phyloP scores from a whole-genome alignment of 2,113 vertebrate genomes.

The Phalacrocorax carbo region DNA sequence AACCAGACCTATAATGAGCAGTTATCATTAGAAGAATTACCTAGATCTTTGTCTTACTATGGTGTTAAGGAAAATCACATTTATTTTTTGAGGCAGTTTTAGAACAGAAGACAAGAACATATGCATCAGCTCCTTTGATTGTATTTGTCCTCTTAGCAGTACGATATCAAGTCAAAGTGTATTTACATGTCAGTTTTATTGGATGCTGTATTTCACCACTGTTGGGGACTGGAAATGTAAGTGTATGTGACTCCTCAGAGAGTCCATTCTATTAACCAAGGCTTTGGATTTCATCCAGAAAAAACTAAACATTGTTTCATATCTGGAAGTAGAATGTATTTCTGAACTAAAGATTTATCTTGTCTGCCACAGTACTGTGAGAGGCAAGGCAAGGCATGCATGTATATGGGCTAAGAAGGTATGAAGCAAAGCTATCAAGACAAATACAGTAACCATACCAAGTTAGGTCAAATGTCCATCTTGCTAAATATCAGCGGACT shows the following conservation, averaged over 20 bases:
- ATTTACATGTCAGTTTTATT: background rate
- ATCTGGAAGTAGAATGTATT: background rate
- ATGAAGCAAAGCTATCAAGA: background rate
- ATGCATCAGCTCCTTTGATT: background rate
- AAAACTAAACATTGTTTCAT: background rate
- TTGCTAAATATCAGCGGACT: background rate
- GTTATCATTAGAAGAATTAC: background rate
- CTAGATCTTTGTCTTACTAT: background rate
- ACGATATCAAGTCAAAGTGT: background rate
- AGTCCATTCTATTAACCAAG: background rate
- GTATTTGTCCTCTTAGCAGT: background rate
- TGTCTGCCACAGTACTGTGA: background rate
- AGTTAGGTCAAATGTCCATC: background rate
- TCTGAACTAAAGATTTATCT: background rate
- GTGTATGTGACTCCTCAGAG: background rate
- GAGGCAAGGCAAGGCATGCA: background rate
- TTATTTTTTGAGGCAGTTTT: background rate
- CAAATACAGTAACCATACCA: background rate
- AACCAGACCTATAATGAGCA: background rate
- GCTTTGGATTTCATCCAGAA: background rate
- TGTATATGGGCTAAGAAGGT: background rate
- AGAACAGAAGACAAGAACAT: background rate
- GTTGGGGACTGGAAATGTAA: background rate
- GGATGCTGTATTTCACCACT: background rate
- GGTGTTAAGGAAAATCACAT: background rate